These are phyloP conservation scores for Apodemus sylvaticus DNA, from an alignment of 2,113 vertebrate species.

Conservation along the genomic window DNA sequence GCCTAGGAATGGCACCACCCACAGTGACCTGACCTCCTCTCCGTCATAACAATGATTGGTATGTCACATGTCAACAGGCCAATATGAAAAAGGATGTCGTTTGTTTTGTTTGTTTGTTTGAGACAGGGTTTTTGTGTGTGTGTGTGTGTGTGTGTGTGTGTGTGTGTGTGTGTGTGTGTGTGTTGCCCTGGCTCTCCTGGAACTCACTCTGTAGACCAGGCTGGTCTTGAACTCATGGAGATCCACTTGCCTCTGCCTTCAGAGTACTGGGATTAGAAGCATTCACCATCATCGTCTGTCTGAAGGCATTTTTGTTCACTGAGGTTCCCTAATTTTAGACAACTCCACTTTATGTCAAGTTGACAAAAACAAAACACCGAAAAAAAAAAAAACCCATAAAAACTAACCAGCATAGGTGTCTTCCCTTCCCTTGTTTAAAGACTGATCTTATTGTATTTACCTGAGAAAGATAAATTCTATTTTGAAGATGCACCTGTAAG, in stretches of 20 bases:
- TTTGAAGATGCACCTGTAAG: not conserved
- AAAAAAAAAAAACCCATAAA: too few relatives aligned
- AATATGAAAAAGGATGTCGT: not conserved
- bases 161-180: too few relatives aligned
- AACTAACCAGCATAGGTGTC: not conserved
- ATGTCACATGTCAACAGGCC: not conserved
- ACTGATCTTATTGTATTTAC: not conserved
- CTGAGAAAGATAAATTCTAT: not conserved
- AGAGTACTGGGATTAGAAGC: not conserved
- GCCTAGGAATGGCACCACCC: not conserved
- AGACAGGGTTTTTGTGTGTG: not conserved
- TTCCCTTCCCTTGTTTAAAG: not conserved
- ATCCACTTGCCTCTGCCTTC: not conserved
- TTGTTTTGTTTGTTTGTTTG: not conserved
- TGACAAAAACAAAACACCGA: not conserved
- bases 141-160: too few relatives aligned
- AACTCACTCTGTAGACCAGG: not conserved
- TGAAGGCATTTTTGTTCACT: not conserved
- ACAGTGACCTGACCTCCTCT: not conserved
- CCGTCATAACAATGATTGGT: not conserved
- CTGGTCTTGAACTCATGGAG: not conserved
- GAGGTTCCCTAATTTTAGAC: not conserved
- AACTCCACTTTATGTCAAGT: not conserved
- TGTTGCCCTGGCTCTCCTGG: not conserved
- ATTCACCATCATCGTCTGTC: accelerated